Evolutionary conservation across 2,888 invertebrate species (phyloP).

Genomic region (Tromatobia lineatoria): DNA sequence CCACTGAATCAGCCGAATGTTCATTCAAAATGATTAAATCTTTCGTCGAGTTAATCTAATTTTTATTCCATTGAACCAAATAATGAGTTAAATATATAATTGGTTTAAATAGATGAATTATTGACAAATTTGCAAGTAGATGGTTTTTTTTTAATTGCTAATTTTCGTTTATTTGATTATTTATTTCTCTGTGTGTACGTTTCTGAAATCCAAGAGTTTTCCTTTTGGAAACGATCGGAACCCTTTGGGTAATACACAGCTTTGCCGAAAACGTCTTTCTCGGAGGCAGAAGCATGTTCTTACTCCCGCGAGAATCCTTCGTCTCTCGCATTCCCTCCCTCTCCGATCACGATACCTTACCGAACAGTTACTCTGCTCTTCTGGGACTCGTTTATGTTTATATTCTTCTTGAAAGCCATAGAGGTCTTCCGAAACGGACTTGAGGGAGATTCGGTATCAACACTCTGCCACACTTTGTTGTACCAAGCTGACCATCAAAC

Average conservation of each 20-base stretch:
- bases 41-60: too few species aligned
- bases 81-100: too few species aligned
- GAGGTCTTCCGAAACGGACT: background rate
- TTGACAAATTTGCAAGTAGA: too few species aligned
- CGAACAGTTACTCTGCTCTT: background rate
- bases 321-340: background rate
- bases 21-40: too few species aligned
- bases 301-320: constrained; percentile 16
- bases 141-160: too few species aligned
- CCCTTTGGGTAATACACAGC: constrained; percentile 9
- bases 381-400: constrained; percentile 34
- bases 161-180: too few species aligned
- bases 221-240: background rate
- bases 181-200: too few species aligned
- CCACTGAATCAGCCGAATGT: too few species aligned
- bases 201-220: background rate
- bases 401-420: constrained; percentile 13
- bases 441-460: constrained; percentile 29
- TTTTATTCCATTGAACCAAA: too few species aligned
- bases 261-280: background rate
- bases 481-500: constrained; percentile 15
- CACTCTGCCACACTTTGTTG: background rate
- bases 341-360: background rate
- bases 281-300: constrained; percentile 11
- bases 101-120: too few species aligned